Evolutionary conservation across 2,113 vertebrate genomes (phyloP).

Genomic region (Cheirogaleus medius): DNA sequence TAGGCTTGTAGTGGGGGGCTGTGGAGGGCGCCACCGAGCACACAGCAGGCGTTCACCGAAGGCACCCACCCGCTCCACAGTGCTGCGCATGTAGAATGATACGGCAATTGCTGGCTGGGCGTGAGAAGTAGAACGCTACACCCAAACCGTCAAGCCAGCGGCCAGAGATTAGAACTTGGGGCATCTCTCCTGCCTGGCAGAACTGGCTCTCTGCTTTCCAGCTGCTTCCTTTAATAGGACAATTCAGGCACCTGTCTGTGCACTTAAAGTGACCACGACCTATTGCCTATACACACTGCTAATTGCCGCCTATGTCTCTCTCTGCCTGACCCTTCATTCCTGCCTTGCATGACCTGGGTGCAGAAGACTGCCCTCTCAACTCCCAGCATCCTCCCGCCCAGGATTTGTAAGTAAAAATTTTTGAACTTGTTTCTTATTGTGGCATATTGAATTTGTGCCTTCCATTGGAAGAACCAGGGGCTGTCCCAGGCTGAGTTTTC

Average conservation of each 20-base stretch:
- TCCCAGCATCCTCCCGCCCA: background rate
- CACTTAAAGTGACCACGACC: background rate
- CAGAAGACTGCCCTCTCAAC: background rate
- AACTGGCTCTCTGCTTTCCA: background rate
- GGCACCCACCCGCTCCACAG: background rate
- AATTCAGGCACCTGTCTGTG: background rate
- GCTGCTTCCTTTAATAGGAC: background rate
- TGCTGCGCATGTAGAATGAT: too few species aligned
- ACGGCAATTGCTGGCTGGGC: background rate
- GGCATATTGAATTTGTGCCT: background rate
- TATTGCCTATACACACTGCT: background rate
- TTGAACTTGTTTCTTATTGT: background rate
- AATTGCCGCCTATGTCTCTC: background rate
- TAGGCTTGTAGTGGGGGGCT: too few species aligned
- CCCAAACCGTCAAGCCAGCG: background rate
- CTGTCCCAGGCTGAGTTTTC: background rate
- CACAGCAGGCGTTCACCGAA: background rate
- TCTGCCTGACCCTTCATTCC: background rate
- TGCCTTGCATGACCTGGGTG: background rate
- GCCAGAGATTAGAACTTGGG: too few species aligned
- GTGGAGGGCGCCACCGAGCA: background rate
- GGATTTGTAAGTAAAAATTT: background rate
- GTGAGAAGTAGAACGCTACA: background rate
- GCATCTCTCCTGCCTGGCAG: background rate
- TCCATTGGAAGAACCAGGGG: background rate